Conservation (phyloP, 1,140 invertebrate genomes). For the Drosophila micromelanica region DNA sequence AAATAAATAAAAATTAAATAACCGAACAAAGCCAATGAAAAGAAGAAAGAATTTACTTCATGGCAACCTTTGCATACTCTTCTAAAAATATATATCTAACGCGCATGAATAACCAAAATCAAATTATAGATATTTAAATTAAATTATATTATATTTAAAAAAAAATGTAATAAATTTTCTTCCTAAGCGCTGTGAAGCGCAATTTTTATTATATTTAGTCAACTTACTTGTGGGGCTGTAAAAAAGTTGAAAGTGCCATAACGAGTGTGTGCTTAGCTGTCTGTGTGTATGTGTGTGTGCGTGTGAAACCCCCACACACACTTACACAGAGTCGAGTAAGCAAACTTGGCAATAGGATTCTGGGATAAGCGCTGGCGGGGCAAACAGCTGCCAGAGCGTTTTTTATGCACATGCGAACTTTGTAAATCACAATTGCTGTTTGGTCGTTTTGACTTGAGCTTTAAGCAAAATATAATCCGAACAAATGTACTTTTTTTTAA, state of each 20-base stretch:
- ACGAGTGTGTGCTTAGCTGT: constrained; percentile 3
- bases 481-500: too few relatives aligned
- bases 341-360: constrained; percentile 16
- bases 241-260: too few relatives aligned
- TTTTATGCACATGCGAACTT: background rate
- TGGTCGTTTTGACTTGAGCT: background rate
- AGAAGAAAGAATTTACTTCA: background rate
- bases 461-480: background rate
- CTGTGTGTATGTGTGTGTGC: constrained; percentile 2
- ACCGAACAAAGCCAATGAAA: constrained; percentile 14
- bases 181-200: too few relatives aligned
- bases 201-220: too few relatives aligned
- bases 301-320: constrained; percentile 22
- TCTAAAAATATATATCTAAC: background rate
- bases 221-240: background rate
- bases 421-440: background rate
- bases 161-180: too few relatives aligned
- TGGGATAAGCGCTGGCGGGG: background rate
- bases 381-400: background rate
- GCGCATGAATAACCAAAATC: too few relatives aligned
- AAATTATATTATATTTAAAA: too few relatives aligned
- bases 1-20: constrained; percentile 59
- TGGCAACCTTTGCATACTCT: background rate
- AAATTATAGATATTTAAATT: too few relatives aligned
- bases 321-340: background rate